Evolutionary conservation across 2,888 invertebrate genomes (phyloP).

Genomic region (Andrena dorsata): DNA sequence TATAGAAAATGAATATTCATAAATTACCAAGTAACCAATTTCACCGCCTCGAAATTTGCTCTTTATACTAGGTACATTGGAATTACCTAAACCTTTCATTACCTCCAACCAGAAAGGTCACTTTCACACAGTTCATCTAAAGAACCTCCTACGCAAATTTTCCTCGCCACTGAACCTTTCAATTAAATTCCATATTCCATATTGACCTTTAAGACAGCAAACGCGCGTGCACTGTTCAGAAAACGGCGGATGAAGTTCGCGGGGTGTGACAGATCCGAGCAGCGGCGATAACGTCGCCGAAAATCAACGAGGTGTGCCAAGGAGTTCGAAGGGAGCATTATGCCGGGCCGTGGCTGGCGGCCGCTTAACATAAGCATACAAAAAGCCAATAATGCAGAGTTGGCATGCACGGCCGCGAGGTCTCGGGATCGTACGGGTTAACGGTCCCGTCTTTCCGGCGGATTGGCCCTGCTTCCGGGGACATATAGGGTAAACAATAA

Average conservation of each 20-base stretch:
- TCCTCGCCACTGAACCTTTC: no score
- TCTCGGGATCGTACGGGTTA: slow-evolving; percentile 84
- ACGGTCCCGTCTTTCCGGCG: slow-evolving; percentile 85
- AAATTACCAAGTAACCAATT: no score
- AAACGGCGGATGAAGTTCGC: not conserved
- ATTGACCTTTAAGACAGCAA: not conserved
- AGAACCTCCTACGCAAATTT: no score
- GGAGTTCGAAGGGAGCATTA: slow-evolving; percentile 52
- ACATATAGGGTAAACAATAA: slow-evolving; percentile 85
- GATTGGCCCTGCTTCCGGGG: slow-evolving; percentile 85
- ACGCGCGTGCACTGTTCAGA: not conserved
- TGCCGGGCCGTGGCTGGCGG: slow-evolving; percentile 61
- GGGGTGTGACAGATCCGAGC: slow-evolving; percentile 4
- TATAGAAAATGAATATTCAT: no score
- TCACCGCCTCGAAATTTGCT: no score
- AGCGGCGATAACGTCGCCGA: not conserved
- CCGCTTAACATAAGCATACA: slow-evolving; percentile 77
- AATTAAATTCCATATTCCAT: no score
- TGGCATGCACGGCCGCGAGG: slow-evolving; percentile 83
- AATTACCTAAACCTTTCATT: no score
- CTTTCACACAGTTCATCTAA: no score
- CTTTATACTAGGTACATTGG: no score
- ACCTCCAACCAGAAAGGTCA: no score
- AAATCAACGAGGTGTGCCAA: slow-evolving; percentile 36
- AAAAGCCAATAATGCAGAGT: slow-evolving; percentile 80